Base-by-base conservation (phyloP, 1,140 invertebrate genomes). In the Drosophila sturtevanti region DNA sequence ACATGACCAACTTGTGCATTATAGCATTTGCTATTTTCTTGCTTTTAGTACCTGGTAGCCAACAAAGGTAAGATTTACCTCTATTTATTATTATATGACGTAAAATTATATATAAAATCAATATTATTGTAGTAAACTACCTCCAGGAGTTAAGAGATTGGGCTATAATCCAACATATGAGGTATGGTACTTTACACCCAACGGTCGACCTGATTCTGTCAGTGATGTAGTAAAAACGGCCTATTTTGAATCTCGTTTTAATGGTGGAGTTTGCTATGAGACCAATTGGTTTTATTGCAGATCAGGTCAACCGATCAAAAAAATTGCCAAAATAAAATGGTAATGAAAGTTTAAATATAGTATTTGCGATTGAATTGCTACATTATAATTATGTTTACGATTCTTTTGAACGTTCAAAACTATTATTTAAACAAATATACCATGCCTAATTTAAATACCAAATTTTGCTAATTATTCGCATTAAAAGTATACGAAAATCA, bases 81-180 rank as follows among this genome's bases (percentile, higher is more conserved):
- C 6, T 31, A 6, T 31, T 5, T 34, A 4, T 16, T 54, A 44
- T 52, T 0, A 10, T 10, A 58, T 9, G 1, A 3, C 12, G 18
- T 10, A 11, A 18, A 21, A 41, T 18, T 24, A 37, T 6, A 4
- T n/a, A 22, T 16, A 66, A 37, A 5, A 27, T 14, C 51, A 41
- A 74, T 58, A 51, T 27, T 44, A 44, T 55, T 44, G 35, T 18
- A 14, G 34, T 10, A n/a, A 14, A 24, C 12, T 55, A 16, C 52
- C 52, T 24, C 24, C 24, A 5, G 52, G 52, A 16, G 52, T 55
- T 34, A 61, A 75, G 4, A 11, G 41, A 11, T 31, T 86, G 27
- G 48, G 41, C 22, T 79, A 79, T 6, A 86, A 87, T 69, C 82
- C 81, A 24, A 86, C 79, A 24, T 87, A 86, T 24, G 81, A 86